These are phyloP conservation scores for Xiphophorus couchianus DNA, from an alignment of 2,113 vertebrate genomes.

Conservation along the genomic window DNA sequence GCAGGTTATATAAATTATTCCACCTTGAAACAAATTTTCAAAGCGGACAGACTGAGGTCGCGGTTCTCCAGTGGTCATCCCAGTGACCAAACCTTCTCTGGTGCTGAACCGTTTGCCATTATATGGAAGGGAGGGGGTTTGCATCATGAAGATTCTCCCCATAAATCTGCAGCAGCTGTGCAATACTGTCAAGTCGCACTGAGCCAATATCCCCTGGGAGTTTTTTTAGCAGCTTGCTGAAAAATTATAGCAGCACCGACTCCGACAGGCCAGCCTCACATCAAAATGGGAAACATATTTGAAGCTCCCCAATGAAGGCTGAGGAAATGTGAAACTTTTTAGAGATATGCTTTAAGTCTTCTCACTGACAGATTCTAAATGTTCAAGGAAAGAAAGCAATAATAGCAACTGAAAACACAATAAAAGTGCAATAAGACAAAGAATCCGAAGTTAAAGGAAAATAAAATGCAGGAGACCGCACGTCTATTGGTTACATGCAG, in stretches of 20 bases:
- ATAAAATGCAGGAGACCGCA: background rate
- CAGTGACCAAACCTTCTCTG: background rate
- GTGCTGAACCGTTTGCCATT: background rate
- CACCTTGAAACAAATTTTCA: too few relatives aligned
- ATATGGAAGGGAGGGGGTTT: background rate
- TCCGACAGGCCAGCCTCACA: background rate
- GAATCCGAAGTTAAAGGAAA: background rate
- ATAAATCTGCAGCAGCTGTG: background rate
- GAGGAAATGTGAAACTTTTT: background rate
- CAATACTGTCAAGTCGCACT: slow-evolving; percentile 2
- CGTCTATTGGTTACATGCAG: background rate
- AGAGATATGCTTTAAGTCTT: background rate
- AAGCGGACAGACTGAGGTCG: background rate
- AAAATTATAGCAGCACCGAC: background rate
- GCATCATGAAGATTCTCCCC: background rate
- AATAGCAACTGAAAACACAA: background rate
- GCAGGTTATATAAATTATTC: background rate
- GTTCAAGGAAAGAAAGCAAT: background rate
- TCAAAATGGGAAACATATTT: background rate
- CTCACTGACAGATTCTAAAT: background rate
- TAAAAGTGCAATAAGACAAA: background rate
- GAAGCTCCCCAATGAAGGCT: background rate
- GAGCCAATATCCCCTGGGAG: background rate
- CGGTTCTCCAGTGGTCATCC: background rate
- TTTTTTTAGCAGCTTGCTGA: background rate